Evolutionary conservation across 2,113 vertebrate species (phyloP).

Genomic region (Orthochromis malagaraziensis): DNA sequence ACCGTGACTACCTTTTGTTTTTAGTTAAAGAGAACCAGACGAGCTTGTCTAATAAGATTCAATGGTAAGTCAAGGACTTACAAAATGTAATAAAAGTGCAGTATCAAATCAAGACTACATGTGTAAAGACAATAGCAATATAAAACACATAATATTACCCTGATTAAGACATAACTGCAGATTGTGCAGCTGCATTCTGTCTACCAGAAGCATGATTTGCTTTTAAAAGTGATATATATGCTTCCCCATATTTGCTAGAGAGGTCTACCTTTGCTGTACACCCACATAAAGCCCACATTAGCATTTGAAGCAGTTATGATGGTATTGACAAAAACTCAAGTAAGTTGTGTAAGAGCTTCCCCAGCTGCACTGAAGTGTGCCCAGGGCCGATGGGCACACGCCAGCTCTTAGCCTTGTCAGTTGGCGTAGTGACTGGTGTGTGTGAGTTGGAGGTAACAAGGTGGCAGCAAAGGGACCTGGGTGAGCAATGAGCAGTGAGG

Average conservation of each 20-base stretch:
- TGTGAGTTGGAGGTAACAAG: conserved; percentile 42
- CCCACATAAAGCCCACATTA: not conserved
- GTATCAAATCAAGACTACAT: not conserved
- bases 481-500: conserved; percentile 60
- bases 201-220: not conserved
- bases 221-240: not conserved
- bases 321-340: not conserved
- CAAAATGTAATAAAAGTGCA: not conserved
- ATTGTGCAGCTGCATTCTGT: not conserved
- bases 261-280: not conserved
- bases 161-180: not conserved
- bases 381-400: conserved; percentile 7
- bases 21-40: not conserved
- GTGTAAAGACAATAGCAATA: not conserved
- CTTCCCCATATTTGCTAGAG: not conserved
- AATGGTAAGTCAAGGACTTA: not conserved
- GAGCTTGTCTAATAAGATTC: not conserved
- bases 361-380: conserved; percentile 3
- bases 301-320: not conserved
- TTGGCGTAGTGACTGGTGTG: conserved; percentile 29
- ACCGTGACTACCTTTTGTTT: not conserved
- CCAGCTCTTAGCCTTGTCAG: conserved; percentile 27
- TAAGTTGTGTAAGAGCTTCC: conserved; percentile 6
- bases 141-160: not conserved
- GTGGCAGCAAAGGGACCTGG: conserved; percentile 56